Evolutionary conservation across 2,888 invertebrate species (phyloP), one percentile per base, ranked within the genome.

Genomic region (Stenoptilia bipunctidactyla): DNA sequence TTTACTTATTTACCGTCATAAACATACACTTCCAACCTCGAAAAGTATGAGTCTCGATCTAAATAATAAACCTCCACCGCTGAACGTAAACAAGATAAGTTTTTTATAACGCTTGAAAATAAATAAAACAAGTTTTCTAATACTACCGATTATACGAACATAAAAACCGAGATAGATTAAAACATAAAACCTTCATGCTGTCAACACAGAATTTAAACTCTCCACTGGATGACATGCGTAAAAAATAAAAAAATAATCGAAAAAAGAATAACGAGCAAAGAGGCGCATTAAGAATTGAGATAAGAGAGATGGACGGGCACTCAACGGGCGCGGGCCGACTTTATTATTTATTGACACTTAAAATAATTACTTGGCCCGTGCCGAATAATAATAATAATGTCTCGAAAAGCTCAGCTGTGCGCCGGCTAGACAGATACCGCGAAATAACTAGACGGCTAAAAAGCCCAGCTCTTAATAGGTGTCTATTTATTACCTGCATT

Each of bases 261-360:
- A 71, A 69, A 74, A 76, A 69, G 65, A 70, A 72, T 64, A 63
- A 64, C 72, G 65, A 69, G 72, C 71, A 77, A 80, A 82, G 82
- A 82, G 82, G 74, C 79, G 73, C 83, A 82, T 83, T 83, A 83
- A 82, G 82, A 75, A 72, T 74, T 69, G 76, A 79, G 83, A 83
- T 83, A 83, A 83, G 70, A 72, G 70, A 82, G 80, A 82, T 71
- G 80, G 77, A 80, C 77, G 80, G 72, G 76, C 82, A 83, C 83
- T 82, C 83, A 82, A 59, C 69, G 56, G 55, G 57, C 67, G 62
- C 63, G 72, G 70, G 68, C 60, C 66, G 61, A 71, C 75, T 80
- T 77, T 82, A 82, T 83, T 82, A 82, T 83, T 83, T 83, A 83
- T 83, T 83, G 80, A 83, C 80, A 82, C 82, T 83, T 79, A 79